Evolutionary conservation across 2,113 vertebrate species (phyloP), one percentile per base, ranked within the genome.

Genomic region (Lamprotornis superbus): DNA sequence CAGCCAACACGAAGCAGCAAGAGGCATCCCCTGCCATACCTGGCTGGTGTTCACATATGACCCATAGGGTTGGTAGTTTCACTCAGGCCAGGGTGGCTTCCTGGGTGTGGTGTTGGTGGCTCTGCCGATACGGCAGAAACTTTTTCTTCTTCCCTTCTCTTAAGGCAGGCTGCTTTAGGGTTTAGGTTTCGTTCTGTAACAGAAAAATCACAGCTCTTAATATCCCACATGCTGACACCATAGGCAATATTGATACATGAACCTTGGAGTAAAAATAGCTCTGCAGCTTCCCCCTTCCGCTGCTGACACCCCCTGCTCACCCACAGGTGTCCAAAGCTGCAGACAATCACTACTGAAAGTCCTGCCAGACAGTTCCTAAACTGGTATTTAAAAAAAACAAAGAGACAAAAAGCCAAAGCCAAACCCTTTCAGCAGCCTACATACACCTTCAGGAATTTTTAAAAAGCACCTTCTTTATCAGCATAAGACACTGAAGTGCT

Each of bases 151-250:
- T 99, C 99, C 96, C 99, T 98, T 98, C 99, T 99, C 97, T 99
- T 99, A 98, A 99, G 99, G 98, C 99, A 99, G 98, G 99, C 99
- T 97, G 99, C 99, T 99, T 99, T 99, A 96, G 99, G 99, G 97
- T 99, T 99, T 84, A 99, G 97, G 97, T 99, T 99, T 93, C 99
- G 97, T 97, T 99, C 99, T 99, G 97, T 12, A 92, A 97, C 30
- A 87, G 79, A 96, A 94, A 91, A 87, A 92, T 6, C 56, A 63
- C 11, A 69, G 47, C 19, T 88, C 53, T 78, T 61, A 80, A 53
- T n/a, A 77, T 86, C 83, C 85, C 60, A 18, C 2, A 20, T 0
- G 0, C 39, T 11, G 46, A 37, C 5, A 55, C 35, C 63, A 15
- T 5, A 3, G 44, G 68, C 39, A 77, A 5, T 13, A 86, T 23